These are phyloP conservation scores for Merluccius polli DNA, from an alignment of 2,797 vertebrate species.

Conservation along the genomic window DNA sequence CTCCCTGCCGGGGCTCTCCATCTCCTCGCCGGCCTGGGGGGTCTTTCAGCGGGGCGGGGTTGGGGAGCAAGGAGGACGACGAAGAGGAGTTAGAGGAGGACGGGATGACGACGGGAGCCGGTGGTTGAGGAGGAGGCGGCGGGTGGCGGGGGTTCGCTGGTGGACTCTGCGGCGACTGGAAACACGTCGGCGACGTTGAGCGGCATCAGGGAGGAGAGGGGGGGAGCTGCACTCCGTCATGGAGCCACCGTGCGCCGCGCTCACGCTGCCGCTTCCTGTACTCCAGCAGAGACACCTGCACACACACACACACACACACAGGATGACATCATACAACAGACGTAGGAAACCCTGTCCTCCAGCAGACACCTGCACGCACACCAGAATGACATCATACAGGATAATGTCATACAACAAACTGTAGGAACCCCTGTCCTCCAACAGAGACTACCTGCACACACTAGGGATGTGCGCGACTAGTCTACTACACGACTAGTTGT, in stretches of 20 bases:
- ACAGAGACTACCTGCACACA: no score
- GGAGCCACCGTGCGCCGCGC: slow-evolving; percentile 94
- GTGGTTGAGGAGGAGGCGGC: slow-evolving; percentile 29
- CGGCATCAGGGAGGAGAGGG: slow-evolving; percentile 69
- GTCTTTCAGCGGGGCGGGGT: slow-evolving; percentile 46
- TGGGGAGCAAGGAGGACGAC: slow-evolving; percentile 18
- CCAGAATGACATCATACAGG: no score
- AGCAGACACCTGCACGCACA: no score
- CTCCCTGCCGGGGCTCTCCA: slow-evolving; percentile 59
- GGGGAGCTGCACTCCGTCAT: slow-evolving; percentile 85
- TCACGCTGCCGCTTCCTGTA: slow-evolving; percentile 97
- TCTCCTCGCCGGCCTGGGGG: slow-evolving; percentile 59
- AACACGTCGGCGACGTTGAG: slow-evolving; percentile 63
- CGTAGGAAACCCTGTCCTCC: no score
- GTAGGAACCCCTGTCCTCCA: no score
- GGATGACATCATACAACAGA: neutral
- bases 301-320: slow-evolving; percentile 1
- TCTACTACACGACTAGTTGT: no score
- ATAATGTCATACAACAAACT: no score
- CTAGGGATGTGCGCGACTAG: no score
- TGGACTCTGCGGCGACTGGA: slow-evolving; percentile 55
- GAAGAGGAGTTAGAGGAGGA: neutral
- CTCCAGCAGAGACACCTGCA: slow-evolving; percentile 92
- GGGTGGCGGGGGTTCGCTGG: slow-evolving; percentile 54
- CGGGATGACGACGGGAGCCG: slow-evolving; percentile 48